Evolutionary conservation across 1,140 invertebrate species (phyloP).

Genomic region (Brachionus paranguensis): DNA sequence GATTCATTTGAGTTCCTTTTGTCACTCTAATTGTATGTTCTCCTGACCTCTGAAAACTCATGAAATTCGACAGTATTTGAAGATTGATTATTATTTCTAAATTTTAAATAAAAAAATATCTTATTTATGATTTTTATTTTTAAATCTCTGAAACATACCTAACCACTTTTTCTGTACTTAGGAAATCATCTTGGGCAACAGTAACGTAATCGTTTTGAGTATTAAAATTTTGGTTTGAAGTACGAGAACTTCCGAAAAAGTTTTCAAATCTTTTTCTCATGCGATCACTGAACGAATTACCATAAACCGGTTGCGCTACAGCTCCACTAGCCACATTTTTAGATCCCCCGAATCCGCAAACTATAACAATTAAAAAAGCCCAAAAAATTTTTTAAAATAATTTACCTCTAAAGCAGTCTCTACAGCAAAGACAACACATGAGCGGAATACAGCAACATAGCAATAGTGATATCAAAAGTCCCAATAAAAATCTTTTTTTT

Average conservation of each 20-base stretch:
- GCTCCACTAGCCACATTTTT: neutral
- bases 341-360: neutral
- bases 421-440: neutral
- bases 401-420: neutral
- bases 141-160: neutral
- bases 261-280: slow-evolving; percentile 21
- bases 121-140: neutral
- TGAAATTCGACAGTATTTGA: slow-evolving; percentile 11
- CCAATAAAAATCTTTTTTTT: neutral
- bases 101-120: neutral
- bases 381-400: neutral
- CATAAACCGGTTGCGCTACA: neutral
- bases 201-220: neutral
- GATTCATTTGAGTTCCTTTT: neutral
- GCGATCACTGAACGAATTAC: neutral
- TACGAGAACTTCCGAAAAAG: slow-evolving; percentile 23
- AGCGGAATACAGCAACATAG: neutral
- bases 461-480: neutral
- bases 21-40: neutral
- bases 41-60: neutral
- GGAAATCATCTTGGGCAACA: slow-evolving; percentile 6
- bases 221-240: neutral
- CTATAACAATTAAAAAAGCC: neutral
- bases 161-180: neutral
- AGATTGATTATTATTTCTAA: neutral